phyloP scores from a whole-genome alignment of 2,797 vertebrate species.

The Gila robusta region DNA sequence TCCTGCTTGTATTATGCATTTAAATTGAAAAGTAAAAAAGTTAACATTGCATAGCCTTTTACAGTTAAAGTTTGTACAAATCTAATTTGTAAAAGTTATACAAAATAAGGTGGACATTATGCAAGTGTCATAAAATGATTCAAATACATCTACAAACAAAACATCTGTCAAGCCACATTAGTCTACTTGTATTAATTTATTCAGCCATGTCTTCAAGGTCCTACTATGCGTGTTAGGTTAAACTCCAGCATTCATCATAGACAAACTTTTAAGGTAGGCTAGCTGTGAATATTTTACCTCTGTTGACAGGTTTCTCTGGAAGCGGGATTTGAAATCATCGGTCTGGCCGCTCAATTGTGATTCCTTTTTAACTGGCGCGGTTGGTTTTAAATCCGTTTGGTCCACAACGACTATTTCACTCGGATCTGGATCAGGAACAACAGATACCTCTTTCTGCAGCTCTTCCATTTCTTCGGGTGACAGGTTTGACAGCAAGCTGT shows the following conservation, averaged over 20 bases:
- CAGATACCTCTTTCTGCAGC: constrained; percentile 90
- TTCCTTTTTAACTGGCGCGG: constrained; percentile 51
- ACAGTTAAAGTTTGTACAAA: background rate
- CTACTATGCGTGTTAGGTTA: background rate
- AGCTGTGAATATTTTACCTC: constrained; percentile 50
- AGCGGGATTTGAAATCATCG: constrained; percentile 58
- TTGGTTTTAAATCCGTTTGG: constrained; percentile 68
- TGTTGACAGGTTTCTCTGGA: constrained; percentile 55
- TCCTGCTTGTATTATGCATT: background rate
- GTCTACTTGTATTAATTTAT: background rate
- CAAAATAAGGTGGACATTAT: background rate
- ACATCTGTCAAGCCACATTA: background rate
- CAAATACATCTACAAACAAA: background rate
- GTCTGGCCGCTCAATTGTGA: constrained; percentile 46
- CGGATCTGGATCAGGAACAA: constrained; percentile 84
- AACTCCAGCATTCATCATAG: background rate
- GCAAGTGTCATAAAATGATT: background rate
- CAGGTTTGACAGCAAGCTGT: constrained; percentile 92
- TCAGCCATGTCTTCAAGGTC: background rate
- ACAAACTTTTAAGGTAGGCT: background rate
- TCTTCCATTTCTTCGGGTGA: constrained; percentile 96
- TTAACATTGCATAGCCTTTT: background rate
- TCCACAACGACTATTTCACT: constrained; percentile 71
- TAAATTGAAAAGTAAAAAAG: background rate
- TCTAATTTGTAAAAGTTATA: background rate